Evolutionary conservation across 2,888 invertebrate species (phyloP), one percentile per base, ranked within the genome.

Genomic region (Caenorhabditis sp.): DNA sequence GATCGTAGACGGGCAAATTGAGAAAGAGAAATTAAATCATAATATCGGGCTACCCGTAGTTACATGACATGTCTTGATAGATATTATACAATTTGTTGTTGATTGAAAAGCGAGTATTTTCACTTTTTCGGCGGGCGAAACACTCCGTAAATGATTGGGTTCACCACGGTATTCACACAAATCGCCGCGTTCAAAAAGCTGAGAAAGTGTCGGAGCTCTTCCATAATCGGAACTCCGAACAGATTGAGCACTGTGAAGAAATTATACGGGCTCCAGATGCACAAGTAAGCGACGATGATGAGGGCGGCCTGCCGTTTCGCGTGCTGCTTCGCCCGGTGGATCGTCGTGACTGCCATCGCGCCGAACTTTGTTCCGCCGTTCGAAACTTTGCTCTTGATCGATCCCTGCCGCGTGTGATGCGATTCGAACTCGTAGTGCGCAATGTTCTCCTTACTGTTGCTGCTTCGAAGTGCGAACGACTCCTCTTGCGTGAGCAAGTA

Each of bases 211-310:
- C 68, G 45, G 0, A 70, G 32, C 43, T 68, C 68, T 52, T 75
- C 68, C 71, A 71, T 70, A 13, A 66, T 58, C 11, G 66, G 72
- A 27, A 78, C 52, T 22, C 72, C 72, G 35, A 72, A 35, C n/a
- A 78, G 15, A 46, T 78, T 77, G 22, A 85, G 72, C 11, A 85
- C 78, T 37, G 85, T 83, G 62, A 84, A 66, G 11, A 85, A 41
- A 70, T 87, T 85, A 65, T 87, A 87, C n/a, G 87, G 87, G 2
- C 78, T 79, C 87, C 87, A 87, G 62, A 87, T 82, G 32, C 80
- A 81, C 43, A 87, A 41, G 74, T 87, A 87, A 8, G 87, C 86
- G 6, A 84, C 45, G 17, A 86, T 76, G 35, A 86, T 86, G 11
- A 82, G 61, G 1, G 79, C 75, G 0, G 78, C 82, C 50, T 83